phyloP scores from a whole-genome alignment of 2,888 invertebrate genomes.

The Ennomos erosarius region DNA sequence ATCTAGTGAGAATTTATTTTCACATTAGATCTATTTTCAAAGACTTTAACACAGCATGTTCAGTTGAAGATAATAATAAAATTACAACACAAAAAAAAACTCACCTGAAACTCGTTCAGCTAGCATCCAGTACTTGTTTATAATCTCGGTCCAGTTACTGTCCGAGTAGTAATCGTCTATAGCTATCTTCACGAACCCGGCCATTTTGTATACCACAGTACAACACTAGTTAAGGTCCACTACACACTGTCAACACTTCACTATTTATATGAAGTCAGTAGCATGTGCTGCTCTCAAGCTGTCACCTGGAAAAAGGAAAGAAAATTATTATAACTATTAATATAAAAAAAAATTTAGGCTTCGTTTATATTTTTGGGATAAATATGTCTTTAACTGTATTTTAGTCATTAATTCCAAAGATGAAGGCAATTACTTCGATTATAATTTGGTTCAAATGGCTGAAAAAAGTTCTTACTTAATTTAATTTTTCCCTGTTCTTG shows the following conservation, averaged over 20 bases:
- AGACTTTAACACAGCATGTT: too few relatives aligned
- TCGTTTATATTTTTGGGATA: too few relatives aligned
- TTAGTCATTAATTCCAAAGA: too few relatives aligned
- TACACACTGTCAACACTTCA: slow-evolving; percentile 61
- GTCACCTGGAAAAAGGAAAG: slow-evolving; percentile 73
- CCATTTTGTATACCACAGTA: slow-evolving; percentile 69
- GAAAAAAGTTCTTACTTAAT: too few relatives aligned
- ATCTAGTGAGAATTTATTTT: too few relatives aligned
- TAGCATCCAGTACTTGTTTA: slow-evolving; percentile 89
- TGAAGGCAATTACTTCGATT: too few relatives aligned
- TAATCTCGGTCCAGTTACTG: slow-evolving; percentile 86
- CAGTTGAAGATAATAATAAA: too few relatives aligned
- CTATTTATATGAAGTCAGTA: slow-evolving; percentile 30
- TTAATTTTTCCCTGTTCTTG: too few relatives aligned
- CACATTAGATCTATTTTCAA: too few relatives aligned
- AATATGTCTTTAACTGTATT: too few relatives aligned
- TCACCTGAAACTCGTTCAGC: slow-evolving; percentile 91
- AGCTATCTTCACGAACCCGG: slow-evolving; percentile 88
- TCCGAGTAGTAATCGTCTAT: slow-evolving; percentile 87
- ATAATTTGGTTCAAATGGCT: too few relatives aligned
- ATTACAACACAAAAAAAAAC: slow-evolving; percentile 17
- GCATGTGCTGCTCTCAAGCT: slow-evolving; percentile 68
- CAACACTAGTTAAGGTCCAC: slow-evolving; percentile 46
- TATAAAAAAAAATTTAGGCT: too few relatives aligned
- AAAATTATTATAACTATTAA: neutral